Base-by-base conservation (phyloP, 1,140 invertebrate species). In the Bombus affinis region DNA sequence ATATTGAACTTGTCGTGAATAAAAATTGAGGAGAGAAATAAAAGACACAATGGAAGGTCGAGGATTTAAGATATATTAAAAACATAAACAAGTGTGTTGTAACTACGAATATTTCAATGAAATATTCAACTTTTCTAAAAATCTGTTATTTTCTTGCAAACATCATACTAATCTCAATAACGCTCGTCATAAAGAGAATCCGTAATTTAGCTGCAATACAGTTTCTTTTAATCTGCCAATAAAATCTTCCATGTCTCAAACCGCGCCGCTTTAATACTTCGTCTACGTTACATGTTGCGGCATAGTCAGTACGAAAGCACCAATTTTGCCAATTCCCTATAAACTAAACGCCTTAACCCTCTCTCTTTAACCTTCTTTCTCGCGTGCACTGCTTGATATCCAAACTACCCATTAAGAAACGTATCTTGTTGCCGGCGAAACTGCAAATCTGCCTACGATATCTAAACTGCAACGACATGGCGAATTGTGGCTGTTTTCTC, bases 381-480 rank as follows among this genome's bases (percentile, higher is more conserved):
- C 47, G 47, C 47, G 47, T 53, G 47, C 47, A 18, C 18, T 6
- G 47, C 18, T 53, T 22, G 47, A 53, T 42, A 25, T 9, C 9
- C 2, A 32, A 42, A 57, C 9, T 9, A 3, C 32, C 22, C 35
- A 81, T 47, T 44, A 37, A 53, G 39, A 37, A 53, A 13, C 25
- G 44, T 35, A 47, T 47, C 22, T 22, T n/a, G n/a, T 53, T 8
- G 3, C 28, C 37, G 22, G 1, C 35, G 9, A 28, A 71, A 62
- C 47, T 28, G 42, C 25, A 66, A 65, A 47, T 59, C 37, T 39
- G 72, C 5, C 8, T 8, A 9, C 18, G 22, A 32, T 59, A 84
- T 84, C 65, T 78, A 83, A 77, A 83, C 44, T 39, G 37, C 39
- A 59, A 78, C 65, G 0, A 70, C n/a, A n/a, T 13, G 1, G 59